Evolutionary conservation across 2,797 vertebrate species (phyloP), one percentile per base, ranked within the genome.

Genomic region (Trachops cirrhosus): DNA sequence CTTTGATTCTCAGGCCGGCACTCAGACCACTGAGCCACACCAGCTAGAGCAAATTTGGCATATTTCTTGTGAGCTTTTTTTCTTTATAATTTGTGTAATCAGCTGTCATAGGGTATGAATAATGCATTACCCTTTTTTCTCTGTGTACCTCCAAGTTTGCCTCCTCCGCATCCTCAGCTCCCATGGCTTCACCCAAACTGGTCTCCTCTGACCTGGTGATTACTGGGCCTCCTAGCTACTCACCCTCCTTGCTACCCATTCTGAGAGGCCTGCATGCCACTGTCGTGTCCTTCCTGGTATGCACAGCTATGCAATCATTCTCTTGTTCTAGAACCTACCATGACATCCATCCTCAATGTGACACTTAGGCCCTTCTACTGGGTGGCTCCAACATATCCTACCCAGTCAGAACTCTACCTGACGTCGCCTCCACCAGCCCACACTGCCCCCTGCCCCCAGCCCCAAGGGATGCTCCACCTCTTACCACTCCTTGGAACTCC

Each of bases 21-120:
- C 24, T 59, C 57, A 26, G 24, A 12, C 57, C 57, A 26, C 9
- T 59, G 57, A 59, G 57, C 57, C 57, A 59, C 9, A 59, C 57
- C 57, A 29, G 24, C 24, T 29, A 59, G 57, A 26, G 57, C 24
- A 59, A n/a, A 70, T 34, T 37, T 68, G 48, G 2, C 11, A 2
- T 18, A 9, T 29, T 52, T 62, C 52, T 10, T 64, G 10, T 26
- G 9, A 14, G 9, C 2, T 50, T 19, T 8, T 48, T 50, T 52
- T 71, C 44, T 32, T 46, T 15, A 39, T 78, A 11, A 8, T 19
- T 77, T 90, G 29, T 9, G 59, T 48, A n/a, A 57, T n/a, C 26
- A 50, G 9, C 3, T 41, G 0, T 52, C 21, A 29, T 3, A 5
- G 12, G 0, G 0, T 46, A 0, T 14, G 15, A 57, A 5, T 11